These are phyloP conservation scores for Aphelenchoides besseyi DNA, from an alignment of 1,140 invertebrate species.

Conservation along the genomic window DNA sequence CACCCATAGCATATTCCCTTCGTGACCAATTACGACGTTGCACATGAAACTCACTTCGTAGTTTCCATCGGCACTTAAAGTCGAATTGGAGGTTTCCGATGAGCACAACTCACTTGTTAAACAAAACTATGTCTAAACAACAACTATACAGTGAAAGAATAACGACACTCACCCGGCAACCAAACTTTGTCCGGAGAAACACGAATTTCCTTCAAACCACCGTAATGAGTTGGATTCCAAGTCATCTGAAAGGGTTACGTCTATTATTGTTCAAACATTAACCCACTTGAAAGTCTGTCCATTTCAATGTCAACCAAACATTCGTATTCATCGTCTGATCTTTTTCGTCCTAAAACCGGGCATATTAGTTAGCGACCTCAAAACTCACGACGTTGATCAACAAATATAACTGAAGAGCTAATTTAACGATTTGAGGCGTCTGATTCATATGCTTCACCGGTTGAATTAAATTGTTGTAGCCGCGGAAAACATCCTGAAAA, in stretches of 20 bases:
- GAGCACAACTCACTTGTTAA: constrained; percentile 63
- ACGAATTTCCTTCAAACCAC: constrained; percentile 86
- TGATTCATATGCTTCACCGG: constrained; percentile 87
- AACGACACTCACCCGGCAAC: too few species aligned
- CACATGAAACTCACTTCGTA: constrained; percentile 92
- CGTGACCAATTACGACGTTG: constrained; percentile 83
- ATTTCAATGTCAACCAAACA: constrained; percentile 67
- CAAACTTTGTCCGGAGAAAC: constrained; percentile 96
- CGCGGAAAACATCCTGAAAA: constrained; percentile 20
- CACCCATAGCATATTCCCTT: constrained; percentile 74
- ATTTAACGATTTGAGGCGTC: constrained; percentile 84
- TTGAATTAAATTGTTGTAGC: constrained; percentile 97
- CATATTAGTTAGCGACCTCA: not conserved
- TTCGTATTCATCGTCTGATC: constrained; percentile 62
- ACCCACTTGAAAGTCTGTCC: constrained; percentile 79
- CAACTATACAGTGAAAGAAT: too few species aligned
- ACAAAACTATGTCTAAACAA: constrained; percentile 98
- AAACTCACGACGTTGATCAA: constrained; percentile 81
- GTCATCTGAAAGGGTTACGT: constrained; percentile 72
- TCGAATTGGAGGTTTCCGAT: not conserved
- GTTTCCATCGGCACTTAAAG: constrained; percentile 80
- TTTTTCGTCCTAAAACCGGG: constrained; percentile 70
- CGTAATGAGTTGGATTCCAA: constrained; percentile 96
- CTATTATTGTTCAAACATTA: not conserved
- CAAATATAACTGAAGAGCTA: constrained; percentile 94